Base-by-base conservation (phyloP, 1,140 invertebrate species). In the Holcopasites calliopsidis region DNA sequence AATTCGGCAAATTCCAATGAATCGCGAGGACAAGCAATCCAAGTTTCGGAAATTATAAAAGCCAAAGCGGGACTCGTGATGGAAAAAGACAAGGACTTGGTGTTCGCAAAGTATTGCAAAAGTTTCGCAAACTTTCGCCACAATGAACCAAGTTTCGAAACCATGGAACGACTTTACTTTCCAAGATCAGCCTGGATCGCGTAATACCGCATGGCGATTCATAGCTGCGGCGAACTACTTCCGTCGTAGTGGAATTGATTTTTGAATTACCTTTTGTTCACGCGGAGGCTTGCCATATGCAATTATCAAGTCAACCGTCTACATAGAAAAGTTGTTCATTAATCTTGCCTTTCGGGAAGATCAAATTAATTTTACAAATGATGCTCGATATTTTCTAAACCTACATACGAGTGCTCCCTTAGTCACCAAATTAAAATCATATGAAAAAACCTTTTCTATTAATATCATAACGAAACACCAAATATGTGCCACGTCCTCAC, bases 141-240 rank as follows among this genome's bases (percentile, higher is more conserved):
- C 42, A 69, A 75, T 68, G 72, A 75, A 58, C 64, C 18, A 75
- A 75, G 72, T 75, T 75, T 69, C 64, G 26, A 68, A 44, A 50
- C 54, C 42, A 23, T 38, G 64, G 11, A 69, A 60, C 33, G 72
- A 75, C 52, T 68, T 75, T 42, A 33, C 52, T 60, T 69, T 33
- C 23, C 31, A 31, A 58, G 72, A 69, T 69, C 64, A 42, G 33
- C 4, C n/a, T 26, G 64, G 65, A 75, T 75, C 69, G 69, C 52
- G 44, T 75, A 58, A 68, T 58, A 50, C 33, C 18, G 38, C 21
- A 35, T n/a, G 31, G 18, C 21, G 64, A 75, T 42, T 75, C 69
- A 75, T 50, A 52, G 23, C 23, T 31, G 38, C 35, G 16, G 61
- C 1, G 13, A 68, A n/a, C 5, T 13, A 0, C 23, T 8, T 26